Evolutionary conservation across 2,113 vertebrate genomes (phyloP), one percentile per base, ranked within the genome.

Genomic region (Prochilodus magdalenae): DNA sequence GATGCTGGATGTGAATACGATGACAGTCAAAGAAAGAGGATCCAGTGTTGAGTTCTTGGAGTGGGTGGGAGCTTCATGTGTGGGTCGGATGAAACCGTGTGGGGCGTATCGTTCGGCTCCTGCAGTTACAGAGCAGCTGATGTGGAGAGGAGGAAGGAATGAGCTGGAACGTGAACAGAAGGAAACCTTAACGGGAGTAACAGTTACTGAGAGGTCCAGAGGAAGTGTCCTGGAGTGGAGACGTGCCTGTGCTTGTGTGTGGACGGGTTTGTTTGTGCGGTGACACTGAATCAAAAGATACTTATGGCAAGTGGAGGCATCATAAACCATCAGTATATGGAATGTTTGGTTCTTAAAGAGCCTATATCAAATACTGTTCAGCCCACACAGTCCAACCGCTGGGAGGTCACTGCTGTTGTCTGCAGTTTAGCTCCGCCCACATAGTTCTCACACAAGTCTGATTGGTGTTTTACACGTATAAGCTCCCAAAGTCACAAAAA

Each of bases 121-220:
- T n/a, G n/a, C n/a, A n/a, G n/a, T n/a, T n/a, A 53, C 4, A 65
- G 30, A 87, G 69, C 59, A 62, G 77, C 77, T 82, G 75, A 77
- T 78, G 72, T 29, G 11, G 78, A 40, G 60, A n/a, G 75, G 83
- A 84, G 81, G 75, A 80, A 80, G 78, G 72, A 83, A 57, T 47
- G 77, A 30, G 60, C 8, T 33, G 12, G 80, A 86, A 80, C 81
- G 77, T 84, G 86, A 49, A 79, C 33, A 59, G 53, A 74, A 66
- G 70, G 65, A 78, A 75, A 75, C 69, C 18, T 30, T 59, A 27
- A 73, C 47, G 44, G 63, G 24, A 59, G 59, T 47, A 44, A 14
- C 57, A 75, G 80, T 73, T 67, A 18, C 22, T 53, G 63, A 71
- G 60, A 75, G 81, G 51, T 53, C 40, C 30, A 65, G 71, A 84